Evolutionary conservation across 2,888 invertebrate genomes (phyloP).

Genomic region (Beris morrisii): DNA sequence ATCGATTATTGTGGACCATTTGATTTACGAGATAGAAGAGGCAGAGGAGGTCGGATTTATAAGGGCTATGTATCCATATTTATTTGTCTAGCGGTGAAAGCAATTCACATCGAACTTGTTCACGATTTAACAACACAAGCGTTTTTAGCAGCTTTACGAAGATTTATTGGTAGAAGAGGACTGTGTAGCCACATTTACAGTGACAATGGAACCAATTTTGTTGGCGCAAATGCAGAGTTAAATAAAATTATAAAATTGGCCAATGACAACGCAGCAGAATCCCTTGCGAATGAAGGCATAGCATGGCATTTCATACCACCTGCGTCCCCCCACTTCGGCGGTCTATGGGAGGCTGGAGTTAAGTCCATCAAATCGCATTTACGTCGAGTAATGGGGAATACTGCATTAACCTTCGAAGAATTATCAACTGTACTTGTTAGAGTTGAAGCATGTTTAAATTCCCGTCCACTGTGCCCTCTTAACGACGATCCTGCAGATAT

Average conservation of each 20-base stretch:
- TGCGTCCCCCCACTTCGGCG: too few relatives aligned
- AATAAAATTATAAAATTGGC: neutral
- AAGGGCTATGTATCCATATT: constrained; percentile 39
- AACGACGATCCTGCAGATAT: constrained; percentile 37
- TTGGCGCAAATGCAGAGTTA: neutral
- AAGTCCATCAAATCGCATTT: constrained; percentile 40
- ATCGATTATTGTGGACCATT: constrained; percentile 6
- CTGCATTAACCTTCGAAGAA: constrained; percentile 43
- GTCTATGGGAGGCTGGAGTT: too few relatives aligned
- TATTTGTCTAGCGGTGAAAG: constrained; percentile 11
- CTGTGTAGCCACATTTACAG: neutral
- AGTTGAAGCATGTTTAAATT: constrained; percentile 45
- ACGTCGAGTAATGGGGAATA: constrained; percentile 41
- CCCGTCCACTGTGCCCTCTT: constrained; percentile 41
- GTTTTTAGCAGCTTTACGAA: neutral
- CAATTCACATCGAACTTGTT: neutral
- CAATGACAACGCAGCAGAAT: neutral
- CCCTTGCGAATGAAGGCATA: neutral
- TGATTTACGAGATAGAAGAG: neutral
- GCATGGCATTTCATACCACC: neutral
- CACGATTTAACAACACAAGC: neutral
- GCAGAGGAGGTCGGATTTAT: neutral
- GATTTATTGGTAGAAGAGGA: neutral
- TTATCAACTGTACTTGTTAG: constrained; percentile 42
- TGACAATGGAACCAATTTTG: neutral